Base-by-base conservation (phyloP, 1,140 invertebrate species). In the Drosophila dunni region DNA sequence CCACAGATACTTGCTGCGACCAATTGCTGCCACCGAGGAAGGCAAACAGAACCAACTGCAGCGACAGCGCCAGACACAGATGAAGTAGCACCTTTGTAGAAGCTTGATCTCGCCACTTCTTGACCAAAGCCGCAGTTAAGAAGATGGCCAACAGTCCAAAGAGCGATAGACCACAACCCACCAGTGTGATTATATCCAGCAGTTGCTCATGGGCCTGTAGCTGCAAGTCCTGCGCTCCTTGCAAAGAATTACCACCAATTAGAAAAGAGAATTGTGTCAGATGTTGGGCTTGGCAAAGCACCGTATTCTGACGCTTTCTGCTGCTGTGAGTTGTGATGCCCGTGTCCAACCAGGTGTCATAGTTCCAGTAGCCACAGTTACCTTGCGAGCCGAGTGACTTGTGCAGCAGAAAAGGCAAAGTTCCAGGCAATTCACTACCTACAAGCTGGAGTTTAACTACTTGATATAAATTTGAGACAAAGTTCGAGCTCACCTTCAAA, bases 31-130 rank as follows among this genome's bases (percentile, higher is more conserved):
- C 40, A 9, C 66, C 62, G 1, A 83, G 20, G 7, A 62, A 24
- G 5, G 65, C 29, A 29, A 95, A 94, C 36, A 95, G 86, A n/a
- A 94, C 63, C 56, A 94, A 93, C 73, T 95, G 94, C 6, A 95
- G 65, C 0, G 93, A 93, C n/a, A 95, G 93, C 4, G 94, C 93
- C 4, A 93, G 74, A 15, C 94, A 94, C 6, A 95, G 92, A 69
- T 95, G 93, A 1, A 95, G 81, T 10, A 95, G 81, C n/a, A 95
- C 93, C 81, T 95, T 94, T 7, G 94, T 95, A 0, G 95, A 94
- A 1, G 94, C 93, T 82, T 94, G 93, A 72, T 93, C 91, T 11
- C 95, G 92, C 94, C 95, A 95, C 13, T 92, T 92, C 50, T 93
- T 92, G 70, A 95, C 95, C 4, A 95, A 48, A 7, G 93, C 70